Conservation (phyloP, 1,140 invertebrate genomes). For the Chymomyza costata region DNA sequence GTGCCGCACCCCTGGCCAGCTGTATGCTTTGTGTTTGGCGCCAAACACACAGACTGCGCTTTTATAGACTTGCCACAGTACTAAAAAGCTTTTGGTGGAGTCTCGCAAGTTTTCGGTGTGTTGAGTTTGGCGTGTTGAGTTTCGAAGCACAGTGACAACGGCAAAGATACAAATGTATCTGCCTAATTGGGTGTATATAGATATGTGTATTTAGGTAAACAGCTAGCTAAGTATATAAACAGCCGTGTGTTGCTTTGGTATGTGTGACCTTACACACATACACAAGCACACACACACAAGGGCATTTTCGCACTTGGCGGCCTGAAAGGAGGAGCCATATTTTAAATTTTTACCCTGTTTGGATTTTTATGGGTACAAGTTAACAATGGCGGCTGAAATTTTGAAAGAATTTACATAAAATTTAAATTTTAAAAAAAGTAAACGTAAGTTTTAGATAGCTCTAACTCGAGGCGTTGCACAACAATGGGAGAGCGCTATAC, state of each 20-base stretch:
- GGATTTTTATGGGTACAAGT: not conserved
- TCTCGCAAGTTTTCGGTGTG: constrained; percentile 47
- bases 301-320: constrained; percentile 4
- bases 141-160: constrained; percentile 17
- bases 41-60: constrained; percentile 39
- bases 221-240: constrained; percentile 22
- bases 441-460: too few species aligned
- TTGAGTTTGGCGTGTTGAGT: constrained; percentile 45
- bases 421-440: too few species aligned
- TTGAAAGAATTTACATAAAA: too few species aligned
- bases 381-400: constrained; percentile 52
- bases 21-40: constrained; percentile 65
- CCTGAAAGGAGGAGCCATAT: constrained; percentile 54
- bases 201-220: constrained; percentile 51
- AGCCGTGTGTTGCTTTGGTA: not conserved
- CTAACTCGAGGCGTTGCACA: too few species aligned
- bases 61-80: constrained; percentile 46
- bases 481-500: too few species aligned
- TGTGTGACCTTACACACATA: constrained; percentile 2
- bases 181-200: constrained; percentile 63
- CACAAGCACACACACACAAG: constrained; percentile 33
- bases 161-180: constrained; percentile 66
- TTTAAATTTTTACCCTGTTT: constrained; percentile 4
- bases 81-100: constrained; percentile 39
- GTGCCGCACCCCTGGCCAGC: constrained; percentile 27